Evolutionary conservation across 2,888 invertebrate species (phyloP).

Genomic region (Brenthis ino): DNA sequence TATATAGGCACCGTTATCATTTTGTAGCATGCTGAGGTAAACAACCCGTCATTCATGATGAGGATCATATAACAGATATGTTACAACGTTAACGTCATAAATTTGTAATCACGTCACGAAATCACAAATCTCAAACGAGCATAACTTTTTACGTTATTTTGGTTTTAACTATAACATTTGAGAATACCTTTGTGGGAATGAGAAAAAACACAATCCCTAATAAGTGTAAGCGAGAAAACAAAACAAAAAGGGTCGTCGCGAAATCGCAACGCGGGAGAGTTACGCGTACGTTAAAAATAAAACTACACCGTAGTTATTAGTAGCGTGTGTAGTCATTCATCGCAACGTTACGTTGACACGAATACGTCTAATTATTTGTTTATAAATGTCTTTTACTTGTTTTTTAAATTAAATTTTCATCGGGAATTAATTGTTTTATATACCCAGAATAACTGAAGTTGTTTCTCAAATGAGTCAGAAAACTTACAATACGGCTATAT

Average conservation of each 20-base stretch:
- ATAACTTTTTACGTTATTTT: conserved; percentile 2
- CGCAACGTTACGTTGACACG: conserved; percentile 39
- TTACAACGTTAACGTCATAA: not conserved
- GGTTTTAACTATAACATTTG: conserved; percentile 12
- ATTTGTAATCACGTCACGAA: conserved; percentile 12
- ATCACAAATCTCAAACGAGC: conserved; percentile 14
- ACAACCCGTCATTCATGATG: not conserved
- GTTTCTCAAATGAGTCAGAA: too few species aligned
- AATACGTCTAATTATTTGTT: conserved; percentile 8
- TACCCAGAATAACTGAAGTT: too few species aligned
- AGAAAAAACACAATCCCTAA: too few species aligned
- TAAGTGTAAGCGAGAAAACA: conserved; percentile 17
- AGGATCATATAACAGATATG: too few species aligned
- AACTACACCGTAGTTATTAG: conserved; percentile 45
- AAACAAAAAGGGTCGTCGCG: conserved; percentile 49
- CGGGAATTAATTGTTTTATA: not conserved
- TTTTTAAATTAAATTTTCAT: not conserved
- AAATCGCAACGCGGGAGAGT: conserved; percentile 69
- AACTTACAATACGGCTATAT: too few species aligned
- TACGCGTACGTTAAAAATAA: conserved; percentile 58
- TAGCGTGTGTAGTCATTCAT: conserved; percentile 52
- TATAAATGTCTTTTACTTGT: not conserved
- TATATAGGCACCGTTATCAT: too few species aligned
- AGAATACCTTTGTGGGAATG: conserved; percentile 4
- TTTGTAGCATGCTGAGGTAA: not conserved